A percentile compares a stretch with the other conserved stretches of the same genome.
Evolutionary conservation across 2,888 invertebrate genomes (phyloP).

Genomic region (Helicoverpa assulta): DNA sequence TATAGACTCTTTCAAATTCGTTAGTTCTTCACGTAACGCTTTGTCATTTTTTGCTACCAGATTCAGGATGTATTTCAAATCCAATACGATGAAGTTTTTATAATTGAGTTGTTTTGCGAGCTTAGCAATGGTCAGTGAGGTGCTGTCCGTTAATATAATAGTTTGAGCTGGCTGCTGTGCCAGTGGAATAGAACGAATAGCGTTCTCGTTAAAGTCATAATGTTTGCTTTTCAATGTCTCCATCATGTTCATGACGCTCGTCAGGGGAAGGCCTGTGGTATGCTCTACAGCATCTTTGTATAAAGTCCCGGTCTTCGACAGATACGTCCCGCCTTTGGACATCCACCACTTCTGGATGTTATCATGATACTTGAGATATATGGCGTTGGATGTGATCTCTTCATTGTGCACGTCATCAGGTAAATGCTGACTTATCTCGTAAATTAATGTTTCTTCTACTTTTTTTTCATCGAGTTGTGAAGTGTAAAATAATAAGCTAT

Average conservation of each 20-base stretch:
- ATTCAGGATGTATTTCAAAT: constrained; percentile 23
- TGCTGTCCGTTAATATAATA: constrained; percentile 23
- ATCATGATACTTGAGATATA: constrained; percentile 43
- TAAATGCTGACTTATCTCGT: constrained; percentile 15
- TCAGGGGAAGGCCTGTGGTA: background rate
- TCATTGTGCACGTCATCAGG: background rate
- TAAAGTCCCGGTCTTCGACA: constrained; percentile 8
- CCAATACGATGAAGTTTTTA: constrained; percentile 6
- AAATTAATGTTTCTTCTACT: constrained; percentile 18
- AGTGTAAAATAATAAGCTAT: constrained; percentile 36
- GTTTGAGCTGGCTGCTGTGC: constrained; percentile 5
- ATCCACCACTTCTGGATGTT: constrained; percentile 47
- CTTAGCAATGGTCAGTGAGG: constrained; percentile 25
- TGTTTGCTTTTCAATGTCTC: constrained; percentile 9
- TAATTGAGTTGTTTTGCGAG: constrained; percentile 8
- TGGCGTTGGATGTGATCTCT: constrained; percentile 20
- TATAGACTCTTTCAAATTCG: background rate
- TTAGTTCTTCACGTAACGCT: constrained; percentile 12
- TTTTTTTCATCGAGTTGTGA: constrained; percentile 34
- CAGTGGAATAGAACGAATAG: constrained; percentile 16
- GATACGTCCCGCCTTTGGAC: constrained; percentile 24
- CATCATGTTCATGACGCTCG: constrained; percentile 10
- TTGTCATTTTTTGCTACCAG: constrained; percentile 2
- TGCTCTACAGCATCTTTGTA: constrained; percentile 26
- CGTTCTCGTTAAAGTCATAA: constrained; percentile 23